Conservation (phyloP, 2,113 vertebrate species). For the Chelonoidis abingdonii region DNA sequence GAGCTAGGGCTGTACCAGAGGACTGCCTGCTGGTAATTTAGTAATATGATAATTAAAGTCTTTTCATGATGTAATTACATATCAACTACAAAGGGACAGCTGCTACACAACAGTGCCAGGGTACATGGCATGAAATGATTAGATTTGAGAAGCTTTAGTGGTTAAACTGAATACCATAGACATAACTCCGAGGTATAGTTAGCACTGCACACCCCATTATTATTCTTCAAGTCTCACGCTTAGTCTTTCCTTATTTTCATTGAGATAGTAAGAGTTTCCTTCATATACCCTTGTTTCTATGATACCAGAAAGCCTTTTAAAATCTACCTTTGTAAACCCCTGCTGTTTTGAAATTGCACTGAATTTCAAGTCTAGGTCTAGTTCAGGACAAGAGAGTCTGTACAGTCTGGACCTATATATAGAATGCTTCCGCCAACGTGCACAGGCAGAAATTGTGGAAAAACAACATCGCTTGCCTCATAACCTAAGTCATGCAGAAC, state of each 20-base stretch:
- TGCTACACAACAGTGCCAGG: slow-evolving; percentile 53
- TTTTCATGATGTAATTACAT: slow-evolving; percentile 62
- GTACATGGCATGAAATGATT: slow-evolving; percentile 45
- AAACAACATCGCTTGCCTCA: too few species aligned
- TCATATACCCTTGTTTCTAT: slow-evolving; percentile 29
- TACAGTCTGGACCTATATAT: not conserved
- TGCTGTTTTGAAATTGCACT: slow-evolving; percentile 10
- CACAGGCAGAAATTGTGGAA: too few species aligned
- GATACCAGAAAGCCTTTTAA: slow-evolving; percentile 34
- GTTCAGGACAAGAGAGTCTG: not conserved
- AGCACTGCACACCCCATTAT: slow-evolving; percentile 35
- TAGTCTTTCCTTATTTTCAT: slow-evolving; percentile 11
- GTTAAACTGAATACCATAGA: slow-evolving; percentile 73
- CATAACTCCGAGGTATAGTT: slow-evolving; percentile 68
- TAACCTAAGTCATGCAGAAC: too few species aligned
- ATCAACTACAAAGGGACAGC: slow-evolving; percentile 62
- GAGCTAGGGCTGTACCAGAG: slow-evolving; percentile 64
- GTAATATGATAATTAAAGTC: slow-evolving; percentile 70
- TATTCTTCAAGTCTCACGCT: slow-evolving; percentile 72
- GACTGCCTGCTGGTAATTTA: slow-evolving; percentile 64
- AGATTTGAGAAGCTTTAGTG: slow-evolving; percentile 57
- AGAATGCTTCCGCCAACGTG: too few species aligned
- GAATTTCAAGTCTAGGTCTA: slow-evolving; percentile 6
- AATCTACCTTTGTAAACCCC: slow-evolving; percentile 29
- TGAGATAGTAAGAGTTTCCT: slow-evolving; percentile 63